Percentiles rank a stretch among this genome's conserved stretches.
phyloP scores from a whole-genome alignment of 2,888 invertebrate genomes.

The Harmothoe impar region DNA sequence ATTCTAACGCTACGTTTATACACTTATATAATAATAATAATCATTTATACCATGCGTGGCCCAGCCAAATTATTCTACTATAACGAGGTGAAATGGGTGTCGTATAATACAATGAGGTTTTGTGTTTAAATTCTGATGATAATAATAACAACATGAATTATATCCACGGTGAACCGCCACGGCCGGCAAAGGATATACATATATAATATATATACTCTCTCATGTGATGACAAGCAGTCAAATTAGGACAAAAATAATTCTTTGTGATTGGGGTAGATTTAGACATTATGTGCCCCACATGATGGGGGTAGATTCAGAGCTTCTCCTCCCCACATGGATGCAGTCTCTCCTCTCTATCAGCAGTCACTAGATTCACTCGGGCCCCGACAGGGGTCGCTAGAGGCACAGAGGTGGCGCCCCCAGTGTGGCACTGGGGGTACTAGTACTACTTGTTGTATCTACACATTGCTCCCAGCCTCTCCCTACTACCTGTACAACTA shows the following conservation, averaged over 20 bases:
- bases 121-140: not conserved
- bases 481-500: not conserved
- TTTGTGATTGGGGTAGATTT: not conserved
- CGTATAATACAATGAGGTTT: conserved; percentile 29
- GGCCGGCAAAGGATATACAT: not conserved
- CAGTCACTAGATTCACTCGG: not conserved
- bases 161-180: conserved; percentile 4
- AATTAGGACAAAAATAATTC: conserved; percentile 33
- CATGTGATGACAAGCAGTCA: conserved; percentile 3
- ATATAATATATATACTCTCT: no score
- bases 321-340: not conserved
- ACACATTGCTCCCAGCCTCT: no score
- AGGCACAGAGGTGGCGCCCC: conserved; percentile 13
- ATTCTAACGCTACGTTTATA: conserved; percentile 56
- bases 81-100: conserved; percentile 22
- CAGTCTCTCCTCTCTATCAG: not conserved
- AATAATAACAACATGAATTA: conserved; percentile 5
- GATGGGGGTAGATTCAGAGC: not conserved
- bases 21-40: conserved; percentile 52
- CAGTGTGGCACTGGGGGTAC: not conserved
- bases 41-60: conserved; percentile 59
- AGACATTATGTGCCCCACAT: no score
- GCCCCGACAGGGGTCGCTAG: not conserved
- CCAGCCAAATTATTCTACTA: conserved; percentile 48
- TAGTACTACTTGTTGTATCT: no score